Evolutionary conservation across 2,797 vertebrate species (phyloP), one percentile per base, ranked within the genome.

Genomic region (Thalassophryne amazonica): DNA sequence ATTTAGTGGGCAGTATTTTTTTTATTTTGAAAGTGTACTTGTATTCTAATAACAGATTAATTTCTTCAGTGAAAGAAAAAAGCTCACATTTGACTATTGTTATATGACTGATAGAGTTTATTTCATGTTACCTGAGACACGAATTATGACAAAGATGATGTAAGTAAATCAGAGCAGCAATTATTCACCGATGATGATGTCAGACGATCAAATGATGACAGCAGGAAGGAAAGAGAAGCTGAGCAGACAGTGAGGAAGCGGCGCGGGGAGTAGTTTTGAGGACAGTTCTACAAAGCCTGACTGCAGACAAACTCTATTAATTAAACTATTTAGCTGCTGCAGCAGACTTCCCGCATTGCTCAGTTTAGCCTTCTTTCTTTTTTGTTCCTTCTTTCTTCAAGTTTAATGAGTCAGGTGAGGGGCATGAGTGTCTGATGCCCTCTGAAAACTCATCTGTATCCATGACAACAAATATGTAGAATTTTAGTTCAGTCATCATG

Each of bases 381-480:
- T 56, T 40, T 47, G 35, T 41, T 46, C 19, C 24, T 28, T 30
- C 28, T 51, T 41, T 7, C 14, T 14, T 29, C 57, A 48, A 46
- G 28, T 53, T 59, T 39, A 39, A 50, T 56, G 48, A 60, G 30
- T 53, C 31, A 13, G 47, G 22, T 29, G 24, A 38, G 7, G 10
- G 34, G 13, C 31, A 17, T 17, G 24, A 21, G 16, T 19, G 20
- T 18, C 11, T n/a, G 21, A 40, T 35, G 35, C 34, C 22, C 28
- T 43, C 27, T 23, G 45, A 34, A 69, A 49, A 58, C 56, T 58
- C 23, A 16, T 66, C 52, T 21, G 65, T 78, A 59, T 56, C 76
- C 58, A 68, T 54, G 43, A 69, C 60, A 70, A 73, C 76, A 36
- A 29, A 34, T 28, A 30, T 52, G 58, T 56, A 37, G 20, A 29